Base-by-base conservation (phyloP, 2,888 invertebrate species). In the Drymonia ruficornis region DNA sequence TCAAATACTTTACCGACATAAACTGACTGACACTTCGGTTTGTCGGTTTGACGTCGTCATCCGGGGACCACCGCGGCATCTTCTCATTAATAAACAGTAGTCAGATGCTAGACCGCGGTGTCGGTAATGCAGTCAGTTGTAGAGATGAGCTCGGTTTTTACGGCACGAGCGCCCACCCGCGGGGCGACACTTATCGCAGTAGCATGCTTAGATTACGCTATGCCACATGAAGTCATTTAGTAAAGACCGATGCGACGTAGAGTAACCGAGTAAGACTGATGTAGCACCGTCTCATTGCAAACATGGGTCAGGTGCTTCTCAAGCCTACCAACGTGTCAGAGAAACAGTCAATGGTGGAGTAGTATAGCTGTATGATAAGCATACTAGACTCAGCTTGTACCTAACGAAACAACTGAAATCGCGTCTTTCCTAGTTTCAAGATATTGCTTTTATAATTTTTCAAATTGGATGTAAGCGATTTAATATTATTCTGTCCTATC, bases 161-260 rank as follows among this genome's bases (percentile, higher is more conserved):
- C 87, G 87, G 89, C 90, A 91, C 90, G 90, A 91, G 90, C 76
- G 90, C 76, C 91, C 92, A 90, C 91, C 91, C 92, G 90, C 89
- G 72, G 84, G 87, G 78, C 83, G 82, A 85, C 83, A 84, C 80
- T 81, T 74, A 61, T 74, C 72, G 70, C 67, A 72, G 73, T 46
- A n/a, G 53, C 69, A 70, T n/a, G 11, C 11, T 57, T 49, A 70
- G 62, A 49, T 56, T 72, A 74, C 70, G 59, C 50, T 38, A 57
- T 54, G 52, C 49, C 58, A 61, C 13, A 38, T 43, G 50, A 55
- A 43, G 11, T 40, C 15, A 40, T 15, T 40, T 11, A 11, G 31
- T 34, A n/a, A n/a, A n/a, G n/a, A n/a, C n/a, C n/a, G n/a, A n/a
- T n/a, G n/a, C n/a, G n/a, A n/a, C n/a, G n/a, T n/a, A n/a, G n/a